Base-by-base conservation (phyloP, 2,113 vertebrate genomes). In the Trogon melanurus region DNA sequence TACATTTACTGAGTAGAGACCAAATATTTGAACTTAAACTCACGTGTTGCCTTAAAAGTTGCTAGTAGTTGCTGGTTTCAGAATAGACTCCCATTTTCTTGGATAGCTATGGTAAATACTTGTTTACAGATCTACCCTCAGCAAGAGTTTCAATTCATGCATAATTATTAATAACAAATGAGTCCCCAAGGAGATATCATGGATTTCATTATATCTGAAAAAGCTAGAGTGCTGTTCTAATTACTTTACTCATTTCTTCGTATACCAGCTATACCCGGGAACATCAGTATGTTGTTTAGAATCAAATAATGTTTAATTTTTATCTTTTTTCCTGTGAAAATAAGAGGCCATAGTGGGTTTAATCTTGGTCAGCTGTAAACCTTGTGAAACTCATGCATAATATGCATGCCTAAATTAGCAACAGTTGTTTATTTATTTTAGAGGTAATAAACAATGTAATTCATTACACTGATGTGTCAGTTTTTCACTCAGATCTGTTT, bases 161-260 rank as follows among this genome's bases (percentile, higher is more conserved):
- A 86, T 95, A 88, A 67, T 96, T 85, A 88, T 87, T 93, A 87
- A 91, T 79, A 92, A 85, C 85, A 95, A 95, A 85, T 88, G 72
- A 74, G 64, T 94, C 79, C 71, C 88, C 26, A 79, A 69, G 80
- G 93, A 89, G 50, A 66, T 65, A 71, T 94, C 47, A 21, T 80
- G 67, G 73, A 38, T 85, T 95, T 67, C 10, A 9, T 85, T 85
- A 44, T 30, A 44, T 66, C 44, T 76, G 66, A n/a, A 76, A 47
- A 50, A 54, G 23, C n/a, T 66, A 16, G 30, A 94, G 67, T 54
- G 47, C 67, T 80, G 10, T 62, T 85, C 75, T 88, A 85, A 60
- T 92, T 76, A 36, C 38, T 83, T 79, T 13, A 71, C 32, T 71
- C 0, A 23, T 69, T 89, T 89, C 16, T 64, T 79, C 2, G 0